A percentile compares a stretch with the other conserved stretches of the same genome.
These are phyloP conservation scores for Poecilia gillii DNA, from an alignment of 2,797 vertebrate genomes.

Conservation along the genomic window DNA sequence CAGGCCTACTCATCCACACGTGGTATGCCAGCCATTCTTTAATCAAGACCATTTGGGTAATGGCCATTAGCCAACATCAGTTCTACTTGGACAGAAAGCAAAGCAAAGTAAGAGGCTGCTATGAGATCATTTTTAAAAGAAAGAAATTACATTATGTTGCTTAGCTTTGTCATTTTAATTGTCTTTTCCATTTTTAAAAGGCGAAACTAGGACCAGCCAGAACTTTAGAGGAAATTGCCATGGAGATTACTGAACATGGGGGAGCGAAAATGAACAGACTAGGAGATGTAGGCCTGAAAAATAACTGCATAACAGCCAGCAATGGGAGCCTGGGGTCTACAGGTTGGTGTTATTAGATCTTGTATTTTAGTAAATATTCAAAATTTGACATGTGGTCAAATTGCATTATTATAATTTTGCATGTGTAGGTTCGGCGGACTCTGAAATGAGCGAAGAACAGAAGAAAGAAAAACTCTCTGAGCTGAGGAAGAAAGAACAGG, in stretches of 20 bases:
- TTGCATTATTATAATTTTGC: not conserved
- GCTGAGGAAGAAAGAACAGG: constrained; percentile 91
- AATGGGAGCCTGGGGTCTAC: constrained; percentile 96
- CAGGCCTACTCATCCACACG: constrained; percentile 96
- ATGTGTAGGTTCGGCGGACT: constrained; percentile 85
- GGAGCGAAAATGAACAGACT: constrained; percentile 87
- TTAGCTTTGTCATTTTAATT: not conserved
- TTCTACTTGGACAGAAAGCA: constrained; percentile 99
- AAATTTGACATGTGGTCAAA: not conserved
- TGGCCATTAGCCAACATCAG: constrained; percentile 99
- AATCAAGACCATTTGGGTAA: constrained; percentile 99
- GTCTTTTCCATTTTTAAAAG: constrained; percentile 63
- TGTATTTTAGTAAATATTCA: not conserved
- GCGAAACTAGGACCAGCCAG: constrained; percentile 91
- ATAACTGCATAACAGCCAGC: constrained; percentile 95
- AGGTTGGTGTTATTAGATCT: constrained; percentile 76
- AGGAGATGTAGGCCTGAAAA: constrained; percentile 86
- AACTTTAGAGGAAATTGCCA: constrained; percentile 92
- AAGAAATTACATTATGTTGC: not conserved
- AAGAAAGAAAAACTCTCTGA: constrained; percentile 94
- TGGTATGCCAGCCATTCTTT: constrained; percentile 97
- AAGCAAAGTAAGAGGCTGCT: constrained; percentile 89
- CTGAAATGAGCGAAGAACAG: constrained; percentile 92
- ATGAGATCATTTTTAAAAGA: not conserved
- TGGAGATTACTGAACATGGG: constrained; percentile 92